Evolutionary conservation across 2,797 vertebrate genomes (phyloP), one percentile per base, ranked within the genome.

Genomic region (Pseudocheirus occidentalis): DNA sequence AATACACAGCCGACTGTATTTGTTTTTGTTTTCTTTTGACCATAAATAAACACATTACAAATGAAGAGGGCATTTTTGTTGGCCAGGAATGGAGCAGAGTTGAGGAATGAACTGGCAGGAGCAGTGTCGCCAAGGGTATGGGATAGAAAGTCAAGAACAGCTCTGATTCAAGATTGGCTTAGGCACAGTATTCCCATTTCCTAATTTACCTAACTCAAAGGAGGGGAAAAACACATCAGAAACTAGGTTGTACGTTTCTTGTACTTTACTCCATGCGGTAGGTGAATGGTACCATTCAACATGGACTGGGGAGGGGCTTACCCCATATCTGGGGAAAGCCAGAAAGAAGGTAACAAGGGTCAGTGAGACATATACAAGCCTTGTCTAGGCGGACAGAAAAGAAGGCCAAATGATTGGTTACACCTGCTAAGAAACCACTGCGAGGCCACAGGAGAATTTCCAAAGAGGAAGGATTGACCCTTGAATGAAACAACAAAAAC

Each of bases 41-140:
- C 97, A 98, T 98, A 98, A 98, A 98, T 98, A 98, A 98, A 98
- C 97, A 98, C 96, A 90, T 98, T 98, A 98, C 98, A 97, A 97
- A 98, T 97, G 97, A 96, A 95, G 97, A 97, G 92, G 97, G 93
- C 95, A 94, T 96, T 98, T 97, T 98, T 96, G 97, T 97, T 98
- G 97, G 98, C 98, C 98, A 98, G 97, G 96, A 98, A 95, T 94
- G 97, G 57, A 97, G 98, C 97, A 98, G 96, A 97, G 91, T 34
- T 81, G 96, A 94, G 58, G 94, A 62, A 58, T 40, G 91, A 59
- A 34, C 73, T 27, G 29, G 91, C 59, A 94, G 46, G 62, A 56
- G 14, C 81, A 91, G 6, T 1, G 46, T 62, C 12, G 2, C 0
- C 29, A 55, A 11, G 56, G 56, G 56, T 81, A 90, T 21, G 27